phyloP scores from a whole-genome alignment of 2,888 invertebrate species.

The Yponomeuta evonymella region DNA sequence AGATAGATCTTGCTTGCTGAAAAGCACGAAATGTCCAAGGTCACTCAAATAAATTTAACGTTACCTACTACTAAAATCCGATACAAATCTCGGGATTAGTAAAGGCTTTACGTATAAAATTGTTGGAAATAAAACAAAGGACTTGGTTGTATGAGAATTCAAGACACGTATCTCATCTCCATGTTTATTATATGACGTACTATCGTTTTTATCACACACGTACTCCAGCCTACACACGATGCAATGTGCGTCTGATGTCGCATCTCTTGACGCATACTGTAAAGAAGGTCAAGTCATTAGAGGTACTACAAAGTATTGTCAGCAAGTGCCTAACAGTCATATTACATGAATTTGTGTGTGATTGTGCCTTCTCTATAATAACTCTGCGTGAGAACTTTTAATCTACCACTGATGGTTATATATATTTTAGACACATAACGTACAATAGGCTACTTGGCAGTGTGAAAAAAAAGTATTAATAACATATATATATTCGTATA shows the following conservation, averaged over 20 bases:
- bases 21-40: no score
- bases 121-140: neutral
- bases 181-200: slow-evolving; percentile 8
- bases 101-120: neutral
- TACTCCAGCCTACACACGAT: slow-evolving; percentile 14
- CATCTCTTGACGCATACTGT: slow-evolving; percentile 11
- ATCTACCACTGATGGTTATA: neutral
- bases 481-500: no score
- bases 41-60: no score
- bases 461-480: no score
- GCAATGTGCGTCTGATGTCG: slow-evolving; percentile 17
- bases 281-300: neutral
- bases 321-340: no score
- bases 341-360: no score
- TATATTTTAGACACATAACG: no score
- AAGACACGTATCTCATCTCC: neutral
- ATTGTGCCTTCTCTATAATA: slow-evolving; percentile 1
- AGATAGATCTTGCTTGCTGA: no score
- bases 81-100: no score
- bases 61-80: no score
- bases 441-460: no score
- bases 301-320: neutral
- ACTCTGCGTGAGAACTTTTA: slow-evolving; percentile 16
- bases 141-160: neutral
- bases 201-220: slow-evolving; percentile 14